A percentile compares a stretch with the other conserved stretches of the same genome.
These are phyloP conservation scores for Toxonevra muliebris DNA, from an alignment of 2,888 invertebrate genomes.

Conservation along the genomic window DNA sequence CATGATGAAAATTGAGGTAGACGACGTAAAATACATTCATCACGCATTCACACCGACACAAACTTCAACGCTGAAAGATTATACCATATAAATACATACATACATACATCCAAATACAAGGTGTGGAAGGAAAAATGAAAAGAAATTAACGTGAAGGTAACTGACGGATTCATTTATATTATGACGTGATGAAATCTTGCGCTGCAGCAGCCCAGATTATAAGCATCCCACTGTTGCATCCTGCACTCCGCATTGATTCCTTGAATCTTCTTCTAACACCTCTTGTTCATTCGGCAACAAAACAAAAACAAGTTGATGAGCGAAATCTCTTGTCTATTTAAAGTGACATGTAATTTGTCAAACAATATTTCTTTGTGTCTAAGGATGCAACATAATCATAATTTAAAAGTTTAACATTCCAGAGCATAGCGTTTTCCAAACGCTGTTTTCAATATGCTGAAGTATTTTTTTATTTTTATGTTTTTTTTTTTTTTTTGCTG, in stretches of 20 bases:
- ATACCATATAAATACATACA: constrained; percentile 15
- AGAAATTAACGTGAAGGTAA: constrained; percentile 10
- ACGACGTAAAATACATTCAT: not conserved
- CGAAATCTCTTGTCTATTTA: constrained; percentile 30
- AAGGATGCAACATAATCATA: too few relatives aligned
- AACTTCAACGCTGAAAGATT: not conserved
- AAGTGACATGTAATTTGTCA: constrained; percentile 36
- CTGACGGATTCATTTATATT: constrained; percentile 28
- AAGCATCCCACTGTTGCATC: not conserved
- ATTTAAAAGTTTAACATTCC: too few relatives aligned
- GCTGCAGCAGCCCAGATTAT: constrained; percentile 20
- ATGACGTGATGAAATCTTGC: constrained; percentile 2
- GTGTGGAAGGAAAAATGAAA: constrained; percentile 4
- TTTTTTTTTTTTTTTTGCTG: too few relatives aligned
- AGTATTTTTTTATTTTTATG: too few relatives aligned
- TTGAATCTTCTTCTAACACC: not conserved
- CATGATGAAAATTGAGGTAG: constrained; percentile 13
- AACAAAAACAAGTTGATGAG: constrained; percentile 20
- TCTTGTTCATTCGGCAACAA: not conserved
- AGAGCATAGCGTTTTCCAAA: too few relatives aligned
- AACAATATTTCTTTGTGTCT: constrained; percentile 1
- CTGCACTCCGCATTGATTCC: not conserved
- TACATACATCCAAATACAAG: not conserved
- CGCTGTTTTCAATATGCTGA: too few relatives aligned
- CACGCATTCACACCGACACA: too few relatives aligned